Evolutionary conservation across 2,113 vertebrate species (phyloP).

Genomic region (Pimephales promelas): DNA sequence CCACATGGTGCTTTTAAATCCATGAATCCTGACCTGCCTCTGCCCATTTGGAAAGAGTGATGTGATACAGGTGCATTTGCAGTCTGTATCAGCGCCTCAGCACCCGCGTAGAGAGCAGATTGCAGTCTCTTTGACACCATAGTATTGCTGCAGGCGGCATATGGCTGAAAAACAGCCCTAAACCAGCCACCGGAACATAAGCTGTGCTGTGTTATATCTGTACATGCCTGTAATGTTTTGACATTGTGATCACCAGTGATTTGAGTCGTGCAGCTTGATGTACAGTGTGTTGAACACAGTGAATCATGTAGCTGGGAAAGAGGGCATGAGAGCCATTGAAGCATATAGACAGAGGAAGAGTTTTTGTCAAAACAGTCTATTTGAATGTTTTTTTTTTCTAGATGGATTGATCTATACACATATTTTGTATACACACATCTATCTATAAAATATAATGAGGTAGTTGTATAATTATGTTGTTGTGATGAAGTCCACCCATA

Average conservation of each 20-base stretch:
- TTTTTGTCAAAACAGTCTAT: constrained; percentile 42
- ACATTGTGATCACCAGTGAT: constrained; percentile 37
- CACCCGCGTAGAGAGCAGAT: constrained; percentile 31
- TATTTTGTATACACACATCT: too few species aligned
- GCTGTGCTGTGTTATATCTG: constrained; percentile 16
- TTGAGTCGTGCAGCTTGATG: constrained; percentile 35
- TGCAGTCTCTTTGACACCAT: constrained; percentile 30
- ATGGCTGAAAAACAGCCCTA: constrained; percentile 17
- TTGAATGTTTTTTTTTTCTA: background rate
- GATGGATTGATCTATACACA: background rate
- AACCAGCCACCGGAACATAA: constrained; percentile 34
- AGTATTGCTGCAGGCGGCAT: background rate
- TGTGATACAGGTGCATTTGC: constrained; percentile 55
- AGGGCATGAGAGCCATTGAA: constrained; percentile 34
- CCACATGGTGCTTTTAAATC: constrained; percentile 52
- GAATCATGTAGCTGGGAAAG: constrained; percentile 32
- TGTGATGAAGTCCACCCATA: background rate
- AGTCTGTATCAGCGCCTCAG: constrained; percentile 34
- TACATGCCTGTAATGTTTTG: constrained; percentile 29
- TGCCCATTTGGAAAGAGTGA: constrained; percentile 47
- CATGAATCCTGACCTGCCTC: constrained; percentile 59
- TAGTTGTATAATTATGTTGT: background rate
- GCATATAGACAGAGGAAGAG: constrained; percentile 36
- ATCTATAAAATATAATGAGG: too few species aligned
- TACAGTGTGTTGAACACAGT: constrained; percentile 37